These are phyloP conservation scores for Panulirus ornatus DNA, from an alignment of 1,140 invertebrate genomes.

Conservation along the genomic window DNA sequence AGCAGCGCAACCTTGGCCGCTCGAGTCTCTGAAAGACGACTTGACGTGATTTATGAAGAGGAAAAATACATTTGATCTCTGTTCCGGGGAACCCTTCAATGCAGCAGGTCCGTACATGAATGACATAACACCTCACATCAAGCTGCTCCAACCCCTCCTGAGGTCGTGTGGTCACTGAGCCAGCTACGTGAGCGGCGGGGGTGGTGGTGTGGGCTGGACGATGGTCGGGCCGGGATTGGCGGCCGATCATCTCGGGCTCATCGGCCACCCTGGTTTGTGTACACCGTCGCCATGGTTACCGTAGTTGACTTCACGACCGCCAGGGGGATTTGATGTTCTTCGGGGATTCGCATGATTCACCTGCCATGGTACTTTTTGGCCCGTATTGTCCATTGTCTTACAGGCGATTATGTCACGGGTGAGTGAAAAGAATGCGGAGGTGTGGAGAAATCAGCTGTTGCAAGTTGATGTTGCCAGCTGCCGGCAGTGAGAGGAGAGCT, in stretches of 20 bases:
- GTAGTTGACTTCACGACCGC: background rate
- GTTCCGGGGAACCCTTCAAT: too few species aligned
- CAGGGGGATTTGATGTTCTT: background rate
- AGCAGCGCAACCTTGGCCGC: too few species aligned
- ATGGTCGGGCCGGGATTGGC: too few species aligned
- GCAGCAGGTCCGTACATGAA: background rate
- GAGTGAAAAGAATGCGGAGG: background rate
- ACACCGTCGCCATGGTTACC: background rate
- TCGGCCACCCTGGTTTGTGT: background rate
- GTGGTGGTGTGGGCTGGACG: too few species aligned
- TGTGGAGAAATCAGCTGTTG: background rate
- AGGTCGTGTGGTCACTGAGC: too few species aligned
- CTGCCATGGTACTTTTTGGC: background rate
- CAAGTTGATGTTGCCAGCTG: background rate
- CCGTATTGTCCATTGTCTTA: background rate
- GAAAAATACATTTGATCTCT: too few species aligned
- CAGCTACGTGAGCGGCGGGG: too few species aligned
- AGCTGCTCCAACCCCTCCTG: too few species aligned
- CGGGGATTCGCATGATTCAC: background rate
- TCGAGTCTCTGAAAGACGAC: too few species aligned
- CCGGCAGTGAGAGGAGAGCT: background rate
- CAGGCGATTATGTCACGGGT: background rate
- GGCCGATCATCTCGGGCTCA: too few species aligned
- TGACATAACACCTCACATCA: too few species aligned
- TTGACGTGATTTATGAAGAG: too few species aligned